Evolutionary conservation across 2,888 invertebrate species (phyloP), one percentile per base, ranked within the genome.

Genomic region (Drosophila recens): DNA sequence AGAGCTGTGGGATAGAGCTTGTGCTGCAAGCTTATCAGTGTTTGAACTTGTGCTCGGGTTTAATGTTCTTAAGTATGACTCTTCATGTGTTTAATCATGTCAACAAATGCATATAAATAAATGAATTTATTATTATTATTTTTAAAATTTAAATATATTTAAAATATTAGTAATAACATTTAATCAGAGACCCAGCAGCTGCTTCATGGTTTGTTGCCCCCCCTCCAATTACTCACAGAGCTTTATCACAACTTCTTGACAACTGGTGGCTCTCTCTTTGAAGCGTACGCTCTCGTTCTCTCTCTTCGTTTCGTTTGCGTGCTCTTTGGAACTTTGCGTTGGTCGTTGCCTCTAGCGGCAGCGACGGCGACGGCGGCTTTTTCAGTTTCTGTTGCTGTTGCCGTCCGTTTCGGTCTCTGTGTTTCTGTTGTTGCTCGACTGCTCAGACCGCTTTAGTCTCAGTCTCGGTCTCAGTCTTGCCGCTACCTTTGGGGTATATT

Each of bases 401-500:
- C 27, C 27, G 27, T 6, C 27, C 59, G 61, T 49, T 67, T 64
- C 54, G 38, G 67, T 51, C 51, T 66, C 43, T 30, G 53, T 62
- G 61, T 49, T 67, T 64, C 54, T 42, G 67, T 51, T 53, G 49
- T 52, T 67, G 70, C 57, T 78, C 68, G 67, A 57, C 49, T 52
- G 52, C 52, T 61, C 45, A 52, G 52, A 51, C 42, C 45, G 67
- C 46, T 65, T 68, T 49, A 69, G 83, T 71, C 68, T 51, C 66
- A 48, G 63, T 83, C 57, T 57, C 75, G 62, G 79, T 87, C 73
- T 76, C 88, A 67, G 77, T 72, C 68, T 64, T 61, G 70, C 56
- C 51, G 72, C 79, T 90, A 81, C 85, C 87, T 89, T 87, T 90
- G 77, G 90, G 90, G 90, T 92, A 92, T 92, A 92, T 87, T 92